A percentile compares a stretch with the other conserved stretches of the same genome.
These are phyloP conservation scores for Pasiphila rectangulata DNA, from an alignment of 2,888 invertebrate species.

Conservation along the genomic window DNA sequence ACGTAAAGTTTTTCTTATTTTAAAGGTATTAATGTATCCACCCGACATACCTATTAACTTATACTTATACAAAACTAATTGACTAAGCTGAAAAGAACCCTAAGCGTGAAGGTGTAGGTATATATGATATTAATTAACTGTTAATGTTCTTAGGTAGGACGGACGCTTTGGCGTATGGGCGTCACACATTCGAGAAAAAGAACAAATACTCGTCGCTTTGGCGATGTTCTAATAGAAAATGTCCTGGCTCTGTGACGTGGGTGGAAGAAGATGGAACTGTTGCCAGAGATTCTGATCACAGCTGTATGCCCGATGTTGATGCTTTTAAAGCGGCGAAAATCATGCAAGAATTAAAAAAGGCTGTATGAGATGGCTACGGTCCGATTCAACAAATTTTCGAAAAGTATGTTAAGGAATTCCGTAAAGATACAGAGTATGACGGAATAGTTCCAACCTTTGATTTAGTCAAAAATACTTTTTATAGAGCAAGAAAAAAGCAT, in stretches of 20 bases:
- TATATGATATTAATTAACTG: background rate
- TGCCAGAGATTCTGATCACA: slow-evolving; percentile 10
- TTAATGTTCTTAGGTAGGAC: slow-evolving; percentile 6
- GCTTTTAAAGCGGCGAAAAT: slow-evolving; percentile 7
- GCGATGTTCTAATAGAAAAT: slow-evolving; percentile 8
- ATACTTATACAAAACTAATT: too few species aligned
- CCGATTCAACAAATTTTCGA: slow-evolving; percentile 11
- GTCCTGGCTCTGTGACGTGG: slow-evolving; percentile 6
- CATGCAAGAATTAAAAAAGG: slow-evolving; percentile 7
- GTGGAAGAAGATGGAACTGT: slow-evolving; percentile 6
- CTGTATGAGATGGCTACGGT: slow-evolving; percentile 3
- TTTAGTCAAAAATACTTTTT: slow-evolving; percentile 10
- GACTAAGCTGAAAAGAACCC: too few species aligned
- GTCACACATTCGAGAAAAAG: slow-evolving; percentile 5
- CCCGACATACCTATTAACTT: too few species aligned
- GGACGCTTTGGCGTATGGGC: slow-evolving; percentile 7
- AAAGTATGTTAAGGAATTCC: slow-evolving; percentile 9
- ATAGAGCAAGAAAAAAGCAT: slow-evolving; percentile 11
- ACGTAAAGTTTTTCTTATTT: too few species aligned
- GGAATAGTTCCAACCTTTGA: slow-evolving; percentile 8
- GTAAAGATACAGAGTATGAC: slow-evolving; percentile 11
- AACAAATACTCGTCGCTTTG: slow-evolving; percentile 6
- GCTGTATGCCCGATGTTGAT: slow-evolving; percentile 8
- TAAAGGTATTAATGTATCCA: too few species aligned
- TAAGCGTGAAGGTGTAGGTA: too few species aligned